A percentile compares a stretch with the other conserved stretches of the same genome.
Evolutionary conservation across 2,888 invertebrate genomes (phyloP).

Genomic region (Daptonema setosum): DNA sequence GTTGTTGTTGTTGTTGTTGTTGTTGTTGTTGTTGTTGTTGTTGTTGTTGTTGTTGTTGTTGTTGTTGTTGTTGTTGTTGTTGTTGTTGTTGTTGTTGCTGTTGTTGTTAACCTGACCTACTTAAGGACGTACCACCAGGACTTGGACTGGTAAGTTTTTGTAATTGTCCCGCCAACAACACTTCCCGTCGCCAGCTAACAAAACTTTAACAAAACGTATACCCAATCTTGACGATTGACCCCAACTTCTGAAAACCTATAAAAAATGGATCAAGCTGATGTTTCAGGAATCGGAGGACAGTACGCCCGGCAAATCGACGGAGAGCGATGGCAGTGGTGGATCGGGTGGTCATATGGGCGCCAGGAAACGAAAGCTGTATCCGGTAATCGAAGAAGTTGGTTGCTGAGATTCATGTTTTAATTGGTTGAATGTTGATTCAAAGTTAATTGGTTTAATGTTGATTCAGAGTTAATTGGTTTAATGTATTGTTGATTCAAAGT

Average conservation of each 20-base stretch:
- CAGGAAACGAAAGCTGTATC: slow-evolving; percentile 6
- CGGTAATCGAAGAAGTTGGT: slow-evolving; percentile 5
- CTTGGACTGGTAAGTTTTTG: too few relatives aligned
- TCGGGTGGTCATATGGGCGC: not conserved
- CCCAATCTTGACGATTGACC: too few relatives aligned
- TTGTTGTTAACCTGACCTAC: too few relatives aligned
- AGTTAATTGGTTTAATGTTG: not conserved
- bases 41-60: too few relatives aligned
- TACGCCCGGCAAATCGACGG: slow-evolving; percentile 8
- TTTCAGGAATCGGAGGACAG: not conserved
- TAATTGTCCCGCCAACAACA: too few relatives aligned
- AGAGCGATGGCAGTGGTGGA: not conserved
- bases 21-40: not conserved
- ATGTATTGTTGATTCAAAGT: not conserved
- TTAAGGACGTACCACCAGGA: too few relatives aligned
- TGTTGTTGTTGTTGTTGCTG: too few relatives aligned
- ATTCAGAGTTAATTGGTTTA: not conserved
- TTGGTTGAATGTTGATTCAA: not conserved
- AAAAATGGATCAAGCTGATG: not conserved
- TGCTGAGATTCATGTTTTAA: too few relatives aligned
- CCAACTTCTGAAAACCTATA: not conserved
- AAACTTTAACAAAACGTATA: too few relatives aligned
- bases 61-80: too few relatives aligned
- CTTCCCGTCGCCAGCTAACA: too few relatives aligned
- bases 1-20: not conserved